These are phyloP conservation scores for Tokudaia muenninki DNA, from an alignment of 2,797 vertebrate species.

Conservation along the genomic window DNA sequence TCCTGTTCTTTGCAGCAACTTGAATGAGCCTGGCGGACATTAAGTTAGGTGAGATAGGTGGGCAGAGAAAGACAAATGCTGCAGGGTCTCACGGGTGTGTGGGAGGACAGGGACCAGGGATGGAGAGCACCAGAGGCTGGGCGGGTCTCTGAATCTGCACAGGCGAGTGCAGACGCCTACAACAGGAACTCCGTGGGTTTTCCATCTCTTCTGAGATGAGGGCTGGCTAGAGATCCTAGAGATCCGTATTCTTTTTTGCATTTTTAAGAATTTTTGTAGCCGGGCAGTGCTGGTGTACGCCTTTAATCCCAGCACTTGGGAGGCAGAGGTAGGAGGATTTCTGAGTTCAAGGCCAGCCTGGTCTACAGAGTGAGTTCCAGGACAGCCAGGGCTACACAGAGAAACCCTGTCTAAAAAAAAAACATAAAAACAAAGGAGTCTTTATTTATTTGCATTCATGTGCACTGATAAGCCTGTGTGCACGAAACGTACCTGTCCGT, in stretches of 20 bases:
- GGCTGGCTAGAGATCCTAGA: neutral
- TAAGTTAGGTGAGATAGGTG: neutral
- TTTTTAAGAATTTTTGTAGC: neutral
- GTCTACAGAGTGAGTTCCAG: too few species aligned
- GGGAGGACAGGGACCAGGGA: neutral
- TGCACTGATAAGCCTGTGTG: neutral
- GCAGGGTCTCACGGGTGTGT: too few species aligned
- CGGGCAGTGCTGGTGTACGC: too few species aligned
- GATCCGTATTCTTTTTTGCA: neutral
- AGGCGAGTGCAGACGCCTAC: neutral
- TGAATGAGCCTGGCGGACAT: neutral
- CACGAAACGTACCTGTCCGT: neutral
- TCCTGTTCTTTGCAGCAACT: neutral
- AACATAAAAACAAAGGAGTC: too few species aligned
- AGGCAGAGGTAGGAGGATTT: too few species aligned
- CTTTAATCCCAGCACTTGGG: too few species aligned
- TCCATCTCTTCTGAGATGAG: neutral
- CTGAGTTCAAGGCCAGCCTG: too few species aligned
- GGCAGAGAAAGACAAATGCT: neutral
- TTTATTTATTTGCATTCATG: neutral
- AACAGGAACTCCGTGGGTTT: neutral
- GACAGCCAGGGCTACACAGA: too few species aligned
- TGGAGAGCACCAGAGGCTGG: neutral
- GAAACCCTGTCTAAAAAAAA: too few species aligned
- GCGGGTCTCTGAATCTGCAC: neutral